A percentile compares a stretch with the other conserved stretches of the same genome.
Evolutionary conservation across 2,797 vertebrate genomes (phyloP).

Genomic region (Notolepis coatsorum): DNA sequence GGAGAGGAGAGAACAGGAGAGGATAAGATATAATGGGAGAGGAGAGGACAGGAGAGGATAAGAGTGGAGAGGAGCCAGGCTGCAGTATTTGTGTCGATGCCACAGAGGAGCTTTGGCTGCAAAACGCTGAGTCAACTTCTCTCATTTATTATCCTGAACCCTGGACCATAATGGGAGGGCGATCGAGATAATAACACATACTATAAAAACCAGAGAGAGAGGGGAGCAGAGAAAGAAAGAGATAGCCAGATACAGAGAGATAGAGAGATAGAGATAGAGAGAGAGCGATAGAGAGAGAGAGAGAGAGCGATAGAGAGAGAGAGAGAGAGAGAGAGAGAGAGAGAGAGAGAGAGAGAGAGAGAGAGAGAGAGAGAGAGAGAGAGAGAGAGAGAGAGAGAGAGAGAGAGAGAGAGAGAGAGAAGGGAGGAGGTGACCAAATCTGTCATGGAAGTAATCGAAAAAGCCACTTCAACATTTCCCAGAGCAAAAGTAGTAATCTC

Average conservation of each 20-base stretch:
- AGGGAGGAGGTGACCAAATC: too few relatives aligned
- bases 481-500: too few relatives aligned
- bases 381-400: background rate
- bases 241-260: constrained; percentile 34
- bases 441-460: too few relatives aligned
- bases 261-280: constrained; percentile 4
- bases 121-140: constrained; percentile 72
- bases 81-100: constrained; percentile 72
- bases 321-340: background rate
- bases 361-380: background rate
- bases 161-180: constrained; percentile 74
- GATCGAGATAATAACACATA: constrained; percentile 71
- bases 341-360: too few relatives aligned
- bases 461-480: too few relatives aligned
- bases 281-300: background rate
- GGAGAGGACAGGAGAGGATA: too few relatives aligned
- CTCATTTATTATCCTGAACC: constrained; percentile 75
- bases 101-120: constrained; percentile 61
- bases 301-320: background rate
- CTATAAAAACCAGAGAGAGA: constrained; percentile 65
- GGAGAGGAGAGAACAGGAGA: too few relatives aligned
- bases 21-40: too few relatives aligned
- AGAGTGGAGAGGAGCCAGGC: too few relatives aligned
- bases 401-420: background rate
- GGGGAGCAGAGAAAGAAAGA: constrained; percentile 43